phyloP scores from a whole-genome alignment of 2,113 vertebrate genomes.

The Phainopepla nitens region DNA sequence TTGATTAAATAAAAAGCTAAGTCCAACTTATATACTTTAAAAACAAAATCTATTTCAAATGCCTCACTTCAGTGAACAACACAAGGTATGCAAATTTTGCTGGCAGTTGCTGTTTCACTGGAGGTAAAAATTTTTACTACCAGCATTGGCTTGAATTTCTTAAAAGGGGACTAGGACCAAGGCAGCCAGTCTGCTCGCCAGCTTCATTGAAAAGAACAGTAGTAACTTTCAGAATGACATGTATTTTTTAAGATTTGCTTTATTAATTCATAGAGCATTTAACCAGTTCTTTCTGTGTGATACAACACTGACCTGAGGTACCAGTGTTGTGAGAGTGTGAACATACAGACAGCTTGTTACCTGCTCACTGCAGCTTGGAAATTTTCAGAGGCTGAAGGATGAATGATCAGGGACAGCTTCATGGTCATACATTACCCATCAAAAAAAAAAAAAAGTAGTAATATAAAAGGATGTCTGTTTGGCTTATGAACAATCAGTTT shows the following conservation, averaged over 20 bases:
- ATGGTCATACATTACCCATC: too few relatives aligned
- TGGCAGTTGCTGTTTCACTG: background rate
- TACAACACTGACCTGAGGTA: background rate
- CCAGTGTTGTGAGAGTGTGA: background rate
- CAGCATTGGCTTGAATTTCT: background rate
- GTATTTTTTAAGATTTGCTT: background rate
- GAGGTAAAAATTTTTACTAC: background rate
- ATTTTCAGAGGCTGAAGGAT: background rate
- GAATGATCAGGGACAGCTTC: background rate
- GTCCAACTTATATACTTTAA: background rate
- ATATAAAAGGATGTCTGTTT: fast-evolving
- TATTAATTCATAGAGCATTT: background rate
- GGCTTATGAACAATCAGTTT: background rate
- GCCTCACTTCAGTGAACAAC: background rate
- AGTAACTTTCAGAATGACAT: background rate
- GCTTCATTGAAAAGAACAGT: background rate
- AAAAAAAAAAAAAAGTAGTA: background rate
- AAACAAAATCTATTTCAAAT: background rate
- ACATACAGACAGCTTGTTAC: fast-evolving
- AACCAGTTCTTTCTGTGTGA: background rate
- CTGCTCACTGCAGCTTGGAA: background rate
- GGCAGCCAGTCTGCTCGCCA: background rate
- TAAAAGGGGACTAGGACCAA: background rate
- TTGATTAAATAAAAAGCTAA: background rate
- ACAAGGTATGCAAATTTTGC: background rate